Evolutionary conservation across 2,113 vertebrate species (phyloP).

Genomic region (Psophia crepitans): DNA sequence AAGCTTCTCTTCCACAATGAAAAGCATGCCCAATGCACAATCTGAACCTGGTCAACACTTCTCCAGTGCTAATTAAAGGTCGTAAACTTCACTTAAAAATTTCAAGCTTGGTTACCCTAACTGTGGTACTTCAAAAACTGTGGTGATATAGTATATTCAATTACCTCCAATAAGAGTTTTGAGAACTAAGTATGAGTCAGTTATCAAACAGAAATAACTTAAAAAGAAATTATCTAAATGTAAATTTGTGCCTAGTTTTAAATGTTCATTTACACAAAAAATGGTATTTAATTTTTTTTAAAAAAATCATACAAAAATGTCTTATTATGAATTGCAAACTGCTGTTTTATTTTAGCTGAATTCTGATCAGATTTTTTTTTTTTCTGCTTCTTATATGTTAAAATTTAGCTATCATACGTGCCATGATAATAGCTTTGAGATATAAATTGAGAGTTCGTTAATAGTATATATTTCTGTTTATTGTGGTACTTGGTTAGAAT

Average conservation of each 20-base stretch:
- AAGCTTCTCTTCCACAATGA: background rate
- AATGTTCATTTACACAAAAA: background rate
- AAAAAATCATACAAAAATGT: background rate
- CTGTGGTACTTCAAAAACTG: background rate
- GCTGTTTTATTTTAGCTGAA: background rate
- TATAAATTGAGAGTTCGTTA: background rate
- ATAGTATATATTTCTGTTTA: background rate
- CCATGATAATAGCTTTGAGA: background rate
- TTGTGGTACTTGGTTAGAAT: background rate
- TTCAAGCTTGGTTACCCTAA: background rate
- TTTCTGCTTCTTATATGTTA: background rate
- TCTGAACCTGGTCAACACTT: background rate
- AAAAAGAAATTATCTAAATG: background rate
- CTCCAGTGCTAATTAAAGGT: background rate
- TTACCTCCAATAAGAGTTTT: background rate
- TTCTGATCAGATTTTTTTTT: background rate
- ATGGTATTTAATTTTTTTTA: too few relatives aligned
- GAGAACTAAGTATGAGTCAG: background rate
- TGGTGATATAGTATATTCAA: background rate
- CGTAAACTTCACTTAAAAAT: background rate
- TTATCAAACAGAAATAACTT: background rate
- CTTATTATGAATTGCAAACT: background rate
- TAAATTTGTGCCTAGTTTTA: background rate
- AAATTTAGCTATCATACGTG: background rate
- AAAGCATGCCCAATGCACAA: background rate